phyloP scores from a whole-genome alignment of 1,140 invertebrate genomes.

The Triops cancriformis region DNA sequence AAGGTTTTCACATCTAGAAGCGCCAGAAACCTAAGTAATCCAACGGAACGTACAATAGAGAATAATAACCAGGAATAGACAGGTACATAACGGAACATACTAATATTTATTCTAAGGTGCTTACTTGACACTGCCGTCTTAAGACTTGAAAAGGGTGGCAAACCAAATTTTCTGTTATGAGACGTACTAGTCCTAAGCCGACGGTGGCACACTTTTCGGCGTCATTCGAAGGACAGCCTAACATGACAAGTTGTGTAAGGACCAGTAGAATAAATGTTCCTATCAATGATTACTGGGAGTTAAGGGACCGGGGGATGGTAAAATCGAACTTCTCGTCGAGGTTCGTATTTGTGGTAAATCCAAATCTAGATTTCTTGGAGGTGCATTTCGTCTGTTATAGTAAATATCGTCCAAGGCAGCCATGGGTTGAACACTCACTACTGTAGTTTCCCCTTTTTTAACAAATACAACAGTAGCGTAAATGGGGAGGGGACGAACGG shows the following conservation, averaged over 20 bases:
- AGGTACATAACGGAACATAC: constrained; percentile 18
- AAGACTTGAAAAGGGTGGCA: constrained; percentile 89
- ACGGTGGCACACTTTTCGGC: constrained; percentile 53
- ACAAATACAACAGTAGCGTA: too few species aligned
- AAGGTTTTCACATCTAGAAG: too few species aligned
- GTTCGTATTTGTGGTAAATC: neutral
- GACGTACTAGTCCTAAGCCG: constrained; percentile 63
- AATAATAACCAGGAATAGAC: too few species aligned
- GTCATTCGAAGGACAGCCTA: constrained; percentile 17
- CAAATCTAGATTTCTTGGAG: neutral
- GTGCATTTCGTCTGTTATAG: neutral
- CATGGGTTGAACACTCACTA: neutral
- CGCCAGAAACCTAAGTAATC: too few species aligned
- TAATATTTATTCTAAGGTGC: constrained; percentile 27
- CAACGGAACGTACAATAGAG: too few species aligned
- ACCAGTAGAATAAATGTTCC: neutral
- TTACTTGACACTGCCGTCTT: constrained; percentile 82
- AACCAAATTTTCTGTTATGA: constrained; percentile 78
- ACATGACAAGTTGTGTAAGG: neutral
- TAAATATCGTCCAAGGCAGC: neutral
- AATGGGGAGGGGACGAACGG: too few species aligned
- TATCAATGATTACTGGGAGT: neutral
- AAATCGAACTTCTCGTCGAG: neutral
- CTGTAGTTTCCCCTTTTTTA: too few species aligned
- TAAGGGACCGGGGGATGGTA: neutral